A percentile compares a stretch with the other conserved stretches of the same genome.
These are phyloP conservation scores for Chrysemys picta DNA, from an alignment of 2,113 vertebrate species.

Conservation along the genomic window DNA sequence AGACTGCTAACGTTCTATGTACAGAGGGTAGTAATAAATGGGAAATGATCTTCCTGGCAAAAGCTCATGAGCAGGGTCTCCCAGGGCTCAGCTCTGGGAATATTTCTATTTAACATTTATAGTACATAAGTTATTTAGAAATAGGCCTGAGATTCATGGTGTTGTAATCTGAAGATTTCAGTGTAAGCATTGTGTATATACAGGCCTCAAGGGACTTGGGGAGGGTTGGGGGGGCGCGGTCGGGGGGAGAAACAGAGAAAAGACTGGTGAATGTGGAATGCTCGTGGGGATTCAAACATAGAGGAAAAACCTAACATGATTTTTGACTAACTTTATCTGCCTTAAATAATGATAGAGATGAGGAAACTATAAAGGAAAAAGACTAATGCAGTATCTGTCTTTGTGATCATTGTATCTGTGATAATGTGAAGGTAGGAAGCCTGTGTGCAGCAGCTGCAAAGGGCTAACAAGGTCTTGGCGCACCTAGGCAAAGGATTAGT, in stretches of 20 bases:
- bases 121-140: conserved; percentile 7
- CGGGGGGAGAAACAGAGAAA: no score
- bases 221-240: not conserved
- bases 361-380: not conserved
- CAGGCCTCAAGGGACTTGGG: not conserved
- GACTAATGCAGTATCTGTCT: not conserved
- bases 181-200: not conserved
- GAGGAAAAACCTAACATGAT: no score
- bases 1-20: not conserved
- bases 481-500: not conserved
- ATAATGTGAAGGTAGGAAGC: not conserved
- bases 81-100: not conserved
- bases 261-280: not conserved
- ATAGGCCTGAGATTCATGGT: not conserved
- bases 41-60: conserved; percentile 40
- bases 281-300: not conserved
- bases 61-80: conserved; percentile 17
- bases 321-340: not conserved
- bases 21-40: conserved; percentile 40
- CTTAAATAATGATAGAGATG: not conserved
- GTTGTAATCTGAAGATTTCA: not conserved
- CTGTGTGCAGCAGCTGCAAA: not conserved
- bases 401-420: not conserved
- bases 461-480: not conserved
- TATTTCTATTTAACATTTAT: conserved; percentile 35